phyloP scores from a whole-genome alignment of 2,888 invertebrate genomes.

The Thecophora atra region DNA sequence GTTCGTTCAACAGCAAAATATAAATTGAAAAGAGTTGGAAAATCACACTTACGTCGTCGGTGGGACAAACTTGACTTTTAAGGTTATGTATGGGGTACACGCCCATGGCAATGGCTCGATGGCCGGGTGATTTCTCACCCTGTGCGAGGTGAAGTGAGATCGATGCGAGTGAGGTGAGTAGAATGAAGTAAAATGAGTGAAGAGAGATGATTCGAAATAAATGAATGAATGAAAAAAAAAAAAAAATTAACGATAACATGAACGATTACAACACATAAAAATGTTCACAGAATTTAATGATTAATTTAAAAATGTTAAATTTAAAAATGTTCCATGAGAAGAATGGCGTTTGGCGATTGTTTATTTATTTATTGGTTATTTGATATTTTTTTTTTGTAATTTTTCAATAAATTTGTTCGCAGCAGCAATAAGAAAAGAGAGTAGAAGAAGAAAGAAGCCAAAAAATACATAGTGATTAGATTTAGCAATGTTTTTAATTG shows the following conservation, averaged over 20 bases:
- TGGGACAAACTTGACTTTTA: slow-evolving; percentile 86
- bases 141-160: slow-evolving; percentile 57
- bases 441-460: slow-evolving; percentile 10
- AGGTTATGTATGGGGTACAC: slow-evolving; percentile 89
- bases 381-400: not conserved
- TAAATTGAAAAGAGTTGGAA: not conserved
- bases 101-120: slow-evolving; percentile 89
- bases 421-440: slow-evolving; percentile 33
- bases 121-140: slow-evolving; percentile 93
- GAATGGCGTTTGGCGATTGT: not conserved
- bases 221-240: not conserved
- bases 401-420: slow-evolving; percentile 8
- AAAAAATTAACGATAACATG: not conserved
- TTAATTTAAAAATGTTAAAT: not conserved
- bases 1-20: too few species aligned
- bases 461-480: slow-evolving; percentile 1
- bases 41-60: slow-evolving; percentile 85
- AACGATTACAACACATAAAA: too few species aligned
- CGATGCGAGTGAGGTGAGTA: not conserved
- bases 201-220: not conserved
- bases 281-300: not conserved
- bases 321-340: too few species aligned
- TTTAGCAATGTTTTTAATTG: not conserved
- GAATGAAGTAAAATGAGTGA: not conserved
- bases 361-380: slow-evolving; percentile 11